phyloP scores from a whole-genome alignment of 2,113 vertebrate species.

The Macaca nemestrina region DNA sequence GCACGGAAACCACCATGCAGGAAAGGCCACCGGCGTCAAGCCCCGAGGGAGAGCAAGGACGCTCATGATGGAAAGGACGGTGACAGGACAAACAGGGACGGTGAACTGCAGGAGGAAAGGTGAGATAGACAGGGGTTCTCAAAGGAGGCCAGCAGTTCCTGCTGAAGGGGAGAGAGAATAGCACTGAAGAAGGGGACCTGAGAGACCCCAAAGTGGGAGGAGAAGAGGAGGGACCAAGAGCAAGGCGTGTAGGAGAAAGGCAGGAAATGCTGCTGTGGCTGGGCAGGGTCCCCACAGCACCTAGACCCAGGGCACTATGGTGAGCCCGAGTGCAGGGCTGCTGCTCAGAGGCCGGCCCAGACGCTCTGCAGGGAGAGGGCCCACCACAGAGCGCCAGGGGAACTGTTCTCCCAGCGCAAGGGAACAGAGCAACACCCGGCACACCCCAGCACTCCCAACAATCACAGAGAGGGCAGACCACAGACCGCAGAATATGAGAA shows the following conservation, averaged over 20 bases:
- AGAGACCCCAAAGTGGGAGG: neutral
- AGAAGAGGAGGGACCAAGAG: neutral
- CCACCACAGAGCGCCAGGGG: neutral
- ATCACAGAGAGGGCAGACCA: neutral
- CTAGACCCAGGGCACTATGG: neutral
- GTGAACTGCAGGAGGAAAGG: neutral
- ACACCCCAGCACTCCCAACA: too few species aligned
- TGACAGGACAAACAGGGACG: neutral
- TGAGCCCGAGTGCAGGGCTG: neutral
- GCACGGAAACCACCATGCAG: neutral
- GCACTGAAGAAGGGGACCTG: accelerated
- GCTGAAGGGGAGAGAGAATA: neutral
- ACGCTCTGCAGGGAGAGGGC: neutral
- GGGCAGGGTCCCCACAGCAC: neutral
- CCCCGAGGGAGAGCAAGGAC: too few species aligned
- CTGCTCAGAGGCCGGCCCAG: neutral
- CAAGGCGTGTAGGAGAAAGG: neutral
- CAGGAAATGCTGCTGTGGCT: neutral
- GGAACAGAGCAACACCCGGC: too few species aligned
- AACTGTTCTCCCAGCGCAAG: neutral
- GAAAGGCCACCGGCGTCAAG: neutral
- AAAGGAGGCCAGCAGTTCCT: neutral
- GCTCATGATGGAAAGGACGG: neutral
- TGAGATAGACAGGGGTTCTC: neutral
- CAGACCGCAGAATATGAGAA: neutral